phyloP scores from a whole-genome alignment of 2,797 vertebrate species.

The Cyprinella venusta region DNA sequence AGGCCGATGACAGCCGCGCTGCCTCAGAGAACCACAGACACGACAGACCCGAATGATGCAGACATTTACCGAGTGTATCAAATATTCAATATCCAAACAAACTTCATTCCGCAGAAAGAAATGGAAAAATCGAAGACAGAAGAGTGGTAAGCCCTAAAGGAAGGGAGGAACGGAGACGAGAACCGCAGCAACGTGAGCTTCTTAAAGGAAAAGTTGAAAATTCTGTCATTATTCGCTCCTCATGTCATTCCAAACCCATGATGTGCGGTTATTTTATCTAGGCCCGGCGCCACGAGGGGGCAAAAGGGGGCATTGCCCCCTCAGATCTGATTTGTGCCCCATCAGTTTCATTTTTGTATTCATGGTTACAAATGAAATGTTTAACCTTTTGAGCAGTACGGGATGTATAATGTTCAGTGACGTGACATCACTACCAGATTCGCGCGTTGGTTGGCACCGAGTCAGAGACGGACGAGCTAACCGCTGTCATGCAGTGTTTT shows the following conservation, averaged over 20 bases:
- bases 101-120: not conserved
- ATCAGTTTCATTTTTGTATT: too few species aligned
- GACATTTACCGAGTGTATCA: not conserved
- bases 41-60: conserved; percentile 21
- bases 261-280: not conserved
- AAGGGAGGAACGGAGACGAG: not conserved
- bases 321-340: too few species aligned
- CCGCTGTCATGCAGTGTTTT: too few species aligned
- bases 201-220: not conserved
- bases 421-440: too few species aligned
- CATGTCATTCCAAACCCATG: not conserved
- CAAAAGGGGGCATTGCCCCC: too few species aligned
- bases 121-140: conserved; percentile 36
- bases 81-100: conserved; percentile 28
- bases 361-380: too few species aligned
- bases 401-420: too few species aligned
- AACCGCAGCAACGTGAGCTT: not conserved
- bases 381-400: too few species aligned
- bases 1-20: conserved; percentile 48
- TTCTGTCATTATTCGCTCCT: not conserved
- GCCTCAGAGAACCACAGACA: conserved; percentile 54
- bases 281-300: too few species aligned
- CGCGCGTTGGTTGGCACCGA: too few species aligned
- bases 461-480: too few species aligned
- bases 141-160: not conserved